phyloP scores from a whole-genome alignment of 2,797 vertebrate species.

The Uromys caudimaculatus region DNA sequence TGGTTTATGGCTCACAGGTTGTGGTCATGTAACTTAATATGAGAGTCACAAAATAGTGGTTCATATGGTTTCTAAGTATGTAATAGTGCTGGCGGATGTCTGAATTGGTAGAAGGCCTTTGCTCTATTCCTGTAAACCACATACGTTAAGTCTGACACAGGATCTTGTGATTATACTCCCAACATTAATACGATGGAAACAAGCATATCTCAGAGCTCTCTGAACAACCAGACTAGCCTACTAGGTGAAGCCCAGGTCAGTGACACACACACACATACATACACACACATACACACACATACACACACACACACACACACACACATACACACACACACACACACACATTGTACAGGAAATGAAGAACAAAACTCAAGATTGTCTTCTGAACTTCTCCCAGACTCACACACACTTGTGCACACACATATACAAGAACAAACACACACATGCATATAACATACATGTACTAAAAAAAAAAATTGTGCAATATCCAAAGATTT shows the following conservation, averaged over 20 bases:
- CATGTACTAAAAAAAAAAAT: not conserved
- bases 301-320: not conserved
- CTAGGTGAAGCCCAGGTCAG: not conserved
- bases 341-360: not conserved
- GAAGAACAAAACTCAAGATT: not conserved
- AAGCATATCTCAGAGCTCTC: not conserved
- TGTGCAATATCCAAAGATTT: not conserved
- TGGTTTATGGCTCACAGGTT: not conserved
- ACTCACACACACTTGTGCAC: not conserved
- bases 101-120: not conserved
- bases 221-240: not conserved
- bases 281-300: not conserved
- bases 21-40: not conserved
- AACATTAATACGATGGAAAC: not conserved
- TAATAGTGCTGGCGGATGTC: not conserved
- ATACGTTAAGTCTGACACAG: too few relatives aligned
- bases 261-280: not conserved
- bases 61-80: not conserved
- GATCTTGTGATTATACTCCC: not conserved
- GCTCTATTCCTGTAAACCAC: not conserved
- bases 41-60: not conserved
- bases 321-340: not conserved
- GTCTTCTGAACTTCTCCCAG: not conserved
- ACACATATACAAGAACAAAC: not conserved
- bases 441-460: not conserved